phyloP scores from a whole-genome alignment of 1,140 invertebrate species.

The Dendroctonus valens region DNA sequence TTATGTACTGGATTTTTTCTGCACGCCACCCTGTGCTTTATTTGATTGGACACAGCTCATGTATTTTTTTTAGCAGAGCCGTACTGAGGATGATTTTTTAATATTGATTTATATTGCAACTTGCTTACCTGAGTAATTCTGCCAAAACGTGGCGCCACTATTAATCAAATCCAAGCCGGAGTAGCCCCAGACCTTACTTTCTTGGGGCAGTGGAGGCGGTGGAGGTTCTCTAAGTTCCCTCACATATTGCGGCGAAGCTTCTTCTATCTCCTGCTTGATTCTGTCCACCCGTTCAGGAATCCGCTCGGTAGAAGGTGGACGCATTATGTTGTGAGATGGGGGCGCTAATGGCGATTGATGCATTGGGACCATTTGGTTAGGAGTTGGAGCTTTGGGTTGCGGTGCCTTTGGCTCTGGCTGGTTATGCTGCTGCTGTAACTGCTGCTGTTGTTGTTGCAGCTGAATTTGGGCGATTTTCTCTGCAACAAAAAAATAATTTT shows the following conservation, averaged over 20 bases:
- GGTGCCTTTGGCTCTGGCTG: conserved; percentile 3
- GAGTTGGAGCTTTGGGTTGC: conserved; percentile 18
- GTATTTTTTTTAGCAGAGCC: background rate
- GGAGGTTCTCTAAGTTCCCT: conserved; percentile 34
- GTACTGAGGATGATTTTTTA: background rate
- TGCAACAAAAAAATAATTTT: conserved; percentile 29
- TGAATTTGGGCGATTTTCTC: conserved; percentile 44
- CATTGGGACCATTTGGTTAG: conserved; percentile 1
- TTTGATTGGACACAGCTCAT: conserved; percentile 4
- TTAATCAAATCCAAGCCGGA: conserved; percentile 73
- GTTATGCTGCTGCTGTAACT: conserved; percentile 11
- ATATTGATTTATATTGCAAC: background rate
- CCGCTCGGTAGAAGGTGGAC: conserved; percentile 30
- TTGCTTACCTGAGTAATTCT: conserved; percentile 79
- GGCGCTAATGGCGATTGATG: conserved; percentile 1
- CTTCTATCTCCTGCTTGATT: conserved; percentile 43
- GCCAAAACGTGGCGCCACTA: conserved; percentile 79
- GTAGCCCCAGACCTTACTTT: conserved; percentile 68
- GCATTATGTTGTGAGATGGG: background rate
- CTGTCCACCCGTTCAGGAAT: conserved; percentile 36
- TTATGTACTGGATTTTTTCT: conserved; percentile 7
- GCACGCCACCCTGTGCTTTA: conserved; percentile 3
- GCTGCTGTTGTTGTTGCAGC: conserved; percentile 33
- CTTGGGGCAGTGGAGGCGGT: conserved; percentile 53
- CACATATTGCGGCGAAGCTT: conserved; percentile 34